A percentile compares a stretch with the other conserved stretches of the same genome.
Evolutionary conservation across 1,140 invertebrate genomes (phyloP).

Genomic region (Drosophila mayri): DNA sequence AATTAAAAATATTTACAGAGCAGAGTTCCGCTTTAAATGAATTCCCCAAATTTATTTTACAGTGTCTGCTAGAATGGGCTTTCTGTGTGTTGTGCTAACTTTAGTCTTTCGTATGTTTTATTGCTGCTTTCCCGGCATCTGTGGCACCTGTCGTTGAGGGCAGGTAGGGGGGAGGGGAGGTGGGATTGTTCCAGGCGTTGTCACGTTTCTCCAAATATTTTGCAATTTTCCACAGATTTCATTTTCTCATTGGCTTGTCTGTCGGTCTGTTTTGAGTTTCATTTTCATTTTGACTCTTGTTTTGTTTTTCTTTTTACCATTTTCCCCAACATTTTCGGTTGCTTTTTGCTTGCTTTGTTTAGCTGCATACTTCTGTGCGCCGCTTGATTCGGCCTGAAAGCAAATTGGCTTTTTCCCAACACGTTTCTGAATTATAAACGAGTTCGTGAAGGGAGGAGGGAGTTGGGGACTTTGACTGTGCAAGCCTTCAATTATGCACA

Average conservation of each 20-base stretch:
- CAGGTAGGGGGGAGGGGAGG: not conserved
- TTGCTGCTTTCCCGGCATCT: conserved; percentile 25
- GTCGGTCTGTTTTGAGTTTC: conserved; percentile 5
- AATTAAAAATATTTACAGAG: not conserved
- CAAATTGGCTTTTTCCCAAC: conserved; percentile 57
- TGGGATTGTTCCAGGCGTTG: conserved; percentile 40
- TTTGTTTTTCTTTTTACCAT: conserved; percentile 7
- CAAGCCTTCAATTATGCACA: conserved; percentile 66
- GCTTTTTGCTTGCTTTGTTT: conserved; percentile 10
- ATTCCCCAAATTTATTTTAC: not conserved
- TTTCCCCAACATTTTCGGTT: not conserved
- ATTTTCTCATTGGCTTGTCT: conserved; percentile 5
- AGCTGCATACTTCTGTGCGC: conserved; percentile 10
- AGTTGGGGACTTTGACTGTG: not conserved
- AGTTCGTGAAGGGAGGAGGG: not conserved
- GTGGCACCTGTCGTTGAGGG: conserved; percentile 60
- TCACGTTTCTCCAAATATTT: conserved; percentile 69
- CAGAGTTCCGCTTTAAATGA: not conserved
- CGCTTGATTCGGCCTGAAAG: conserved; percentile 38
- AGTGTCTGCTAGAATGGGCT: not conserved
- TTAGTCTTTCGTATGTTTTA: conserved; percentile 44
- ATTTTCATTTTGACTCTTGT: conserved; percentile 20
- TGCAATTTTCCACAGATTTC: conserved; percentile 48
- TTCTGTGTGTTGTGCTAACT: conserved; percentile 18
- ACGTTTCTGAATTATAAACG: conserved; percentile 52